These are phyloP conservation scores for Alca torda DNA, from an alignment of 2,797 vertebrate species.

Conservation along the genomic window DNA sequence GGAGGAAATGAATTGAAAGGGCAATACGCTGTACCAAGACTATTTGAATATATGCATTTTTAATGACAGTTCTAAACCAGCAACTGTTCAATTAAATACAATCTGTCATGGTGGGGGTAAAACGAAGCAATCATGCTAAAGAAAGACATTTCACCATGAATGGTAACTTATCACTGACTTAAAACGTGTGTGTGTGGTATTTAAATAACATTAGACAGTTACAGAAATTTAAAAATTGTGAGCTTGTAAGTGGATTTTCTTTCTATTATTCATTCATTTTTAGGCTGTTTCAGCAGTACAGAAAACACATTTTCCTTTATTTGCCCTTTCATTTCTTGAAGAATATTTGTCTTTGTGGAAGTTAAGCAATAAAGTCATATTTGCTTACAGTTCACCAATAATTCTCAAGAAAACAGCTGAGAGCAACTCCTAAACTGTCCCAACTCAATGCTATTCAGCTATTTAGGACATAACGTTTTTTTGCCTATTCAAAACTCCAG, in stretches of 20 bases:
- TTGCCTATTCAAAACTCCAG: neutral
- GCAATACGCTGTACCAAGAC: constrained; percentile 4
- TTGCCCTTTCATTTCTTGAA: constrained; percentile 20
- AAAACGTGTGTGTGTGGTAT: neutral
- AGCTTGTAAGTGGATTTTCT: constrained; percentile 45
- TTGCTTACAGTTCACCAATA: constrained; percentile 15
- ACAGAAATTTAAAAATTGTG: constrained; percentile 14
- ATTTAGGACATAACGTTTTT: neutral
- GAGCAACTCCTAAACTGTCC: neutral
- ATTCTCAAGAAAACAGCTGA: constrained; percentile 9
- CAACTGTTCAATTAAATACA: constrained; percentile 75
- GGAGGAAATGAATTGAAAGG: constrained; percentile 34
- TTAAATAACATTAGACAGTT: constrained; percentile 32
- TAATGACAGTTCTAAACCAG: constrained; percentile 62
- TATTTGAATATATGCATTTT: constrained; percentile 69
- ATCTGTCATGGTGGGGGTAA: constrained; percentile 63
- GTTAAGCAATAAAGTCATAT: constrained; percentile 33
- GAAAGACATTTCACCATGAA: constrained; percentile 44
- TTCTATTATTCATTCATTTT: constrained; percentile 7
- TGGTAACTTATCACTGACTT: constrained; percentile 33
- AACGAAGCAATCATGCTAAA: constrained; percentile 1
- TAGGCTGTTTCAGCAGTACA: neutral
- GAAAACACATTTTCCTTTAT: constrained; percentile 2
- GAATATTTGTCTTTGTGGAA: constrained; percentile 47
- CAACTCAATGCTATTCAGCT: neutral